phyloP scores from a whole-genome alignment of 2,797 vertebrate genomes.

The Basileuterus tristriatus region DNA sequence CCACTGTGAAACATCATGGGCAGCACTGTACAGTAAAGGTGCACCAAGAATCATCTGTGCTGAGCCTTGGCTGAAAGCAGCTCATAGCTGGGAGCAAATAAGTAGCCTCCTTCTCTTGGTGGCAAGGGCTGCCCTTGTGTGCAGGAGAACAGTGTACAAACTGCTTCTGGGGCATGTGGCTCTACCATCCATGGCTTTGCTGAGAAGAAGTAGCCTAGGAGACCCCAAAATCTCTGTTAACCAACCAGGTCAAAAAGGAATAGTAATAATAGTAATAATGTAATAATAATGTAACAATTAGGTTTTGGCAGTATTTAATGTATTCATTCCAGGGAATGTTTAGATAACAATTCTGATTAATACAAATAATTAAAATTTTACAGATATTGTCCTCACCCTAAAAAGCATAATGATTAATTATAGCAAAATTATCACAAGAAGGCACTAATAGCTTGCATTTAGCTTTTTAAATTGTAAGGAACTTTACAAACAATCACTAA shows the following conservation, averaged over 20 bases:
- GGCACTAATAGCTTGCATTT: neutral
- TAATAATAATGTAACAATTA: neutral
- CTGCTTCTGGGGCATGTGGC: neutral
- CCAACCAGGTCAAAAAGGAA: neutral
- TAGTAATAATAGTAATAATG: neutral
- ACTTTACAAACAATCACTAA: neutral
- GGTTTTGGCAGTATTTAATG: neutral
- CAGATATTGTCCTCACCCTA: neutral
- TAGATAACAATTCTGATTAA: neutral
- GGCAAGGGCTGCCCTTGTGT: neutral
- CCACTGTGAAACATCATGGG: neutral
- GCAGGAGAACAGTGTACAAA: neutral
- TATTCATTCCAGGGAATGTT: neutral
- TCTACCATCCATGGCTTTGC: neutral
- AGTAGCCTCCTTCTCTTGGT: neutral
- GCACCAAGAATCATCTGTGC: neutral
- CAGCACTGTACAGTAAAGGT: neutral
- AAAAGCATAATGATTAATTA: constrained; percentile 16
- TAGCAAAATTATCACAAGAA: constrained; percentile 1
- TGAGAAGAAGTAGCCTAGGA: neutral
- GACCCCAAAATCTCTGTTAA: neutral
- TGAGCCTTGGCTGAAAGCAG: neutral
- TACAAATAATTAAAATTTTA: neutral
- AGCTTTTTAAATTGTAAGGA: neutral
- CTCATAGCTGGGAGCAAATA: neutral